These are phyloP conservation scores for Conomelus anceps DNA, from an alignment of 2,888 invertebrate species.

Conservation along the genomic window DNA sequence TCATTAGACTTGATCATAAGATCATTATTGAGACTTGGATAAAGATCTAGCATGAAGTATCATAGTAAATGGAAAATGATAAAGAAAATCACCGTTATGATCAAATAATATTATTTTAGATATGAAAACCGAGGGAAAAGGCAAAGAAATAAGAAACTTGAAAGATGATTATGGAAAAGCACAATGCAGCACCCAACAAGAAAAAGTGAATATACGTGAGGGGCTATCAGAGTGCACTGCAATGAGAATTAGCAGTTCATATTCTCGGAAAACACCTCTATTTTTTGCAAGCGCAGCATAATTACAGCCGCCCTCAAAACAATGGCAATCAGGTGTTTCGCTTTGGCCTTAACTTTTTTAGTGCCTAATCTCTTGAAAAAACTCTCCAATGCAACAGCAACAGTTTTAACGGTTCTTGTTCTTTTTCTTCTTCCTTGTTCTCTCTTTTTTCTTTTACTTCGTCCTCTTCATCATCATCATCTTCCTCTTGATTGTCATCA, in stretches of 20 bases:
- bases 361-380: not conserved
- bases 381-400: not conserved
- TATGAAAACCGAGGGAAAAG: not conserved
- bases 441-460: not conserved
- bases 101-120: not conserved
- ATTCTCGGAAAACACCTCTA: not conserved
- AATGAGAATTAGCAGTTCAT: not conserved
- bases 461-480: not conserved
- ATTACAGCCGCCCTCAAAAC: not conserved
- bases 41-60: too few species aligned
- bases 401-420: not conserved
- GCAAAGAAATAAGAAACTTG: not conserved
- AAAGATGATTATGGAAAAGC: not conserved
- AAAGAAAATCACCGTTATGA: not conserved
- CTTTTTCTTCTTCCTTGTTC: not conserved
- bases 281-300: not conserved
- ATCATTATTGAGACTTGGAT: too few species aligned
- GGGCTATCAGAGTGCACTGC: not conserved
- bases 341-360: not conserved
- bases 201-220: not conserved
- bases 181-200: not conserved
- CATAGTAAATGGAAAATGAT: too few species aligned
- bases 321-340: not conserved
- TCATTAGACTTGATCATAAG: too few species aligned
- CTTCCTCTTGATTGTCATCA: not conserved